Base-by-base conservation (phyloP, 2,797 vertebrate species). In the Cuculus canorus region DNA sequence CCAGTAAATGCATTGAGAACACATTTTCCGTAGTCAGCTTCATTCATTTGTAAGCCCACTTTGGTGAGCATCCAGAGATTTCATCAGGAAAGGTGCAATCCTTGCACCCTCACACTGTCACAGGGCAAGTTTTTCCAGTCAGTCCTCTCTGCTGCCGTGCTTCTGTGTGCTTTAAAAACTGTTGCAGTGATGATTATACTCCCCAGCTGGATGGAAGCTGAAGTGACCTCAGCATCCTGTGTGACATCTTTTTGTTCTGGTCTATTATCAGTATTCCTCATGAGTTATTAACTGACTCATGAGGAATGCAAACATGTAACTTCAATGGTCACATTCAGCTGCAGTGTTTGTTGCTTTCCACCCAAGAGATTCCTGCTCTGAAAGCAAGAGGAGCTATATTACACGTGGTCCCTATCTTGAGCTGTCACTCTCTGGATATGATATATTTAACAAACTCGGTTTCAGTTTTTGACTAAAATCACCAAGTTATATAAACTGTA, bases 51-150 rank as follows among this genome's bases (percentile, higher is more conserved):
- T 30, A 11, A 71, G 15, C 3, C 11, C 16, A 35, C 7, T 52
- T 72, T 48, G 32, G 8, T 48, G 35, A 30, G 9, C 16, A 64
- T 50, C 3, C 5, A 9, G 45, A 71, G 27, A 17, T 48, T 24
- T 33, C 19, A 60, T 6, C 11, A n/a, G 14, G 87, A 63, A 56
- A 13, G 2, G 7, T 43, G 23, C 2, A 3, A 1, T 1, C 7
- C 52, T 68, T 60, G 4, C 19, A 71, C 11, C 10, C 19, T 69
- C 19, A 17, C 5, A 9, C 11, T 37, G 21, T 23, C 50, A 27
- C 9, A 5, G 7, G 24, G 7, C 9, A 69, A 10, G 17, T 39
- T 61, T 82, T 60, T 41, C 35, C 39, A 12, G 6, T 37, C 32
- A 12, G 16, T 70, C 35, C 9, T 65, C 11, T 10, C 3, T 16